These are phyloP conservation scores for Scelioninae gen. 1 DNA, from an alignment of 2,888 invertebrate genomes.

Conservation along the genomic window DNA sequence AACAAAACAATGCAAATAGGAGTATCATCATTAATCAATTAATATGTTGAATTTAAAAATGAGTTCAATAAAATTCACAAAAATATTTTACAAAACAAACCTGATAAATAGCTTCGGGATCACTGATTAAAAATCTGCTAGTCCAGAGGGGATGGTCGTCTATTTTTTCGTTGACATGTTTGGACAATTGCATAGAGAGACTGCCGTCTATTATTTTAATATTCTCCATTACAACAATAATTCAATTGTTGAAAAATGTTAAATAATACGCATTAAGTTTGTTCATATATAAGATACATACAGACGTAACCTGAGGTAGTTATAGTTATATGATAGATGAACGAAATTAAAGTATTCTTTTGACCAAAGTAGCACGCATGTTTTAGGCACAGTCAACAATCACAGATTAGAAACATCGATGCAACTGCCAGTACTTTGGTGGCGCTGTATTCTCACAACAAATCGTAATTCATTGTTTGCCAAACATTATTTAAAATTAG, in stretches of 20 bases:
- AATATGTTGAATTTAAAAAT: too few species aligned
- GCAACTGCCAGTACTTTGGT: too few species aligned
- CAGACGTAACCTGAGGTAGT: constrained; percentile 26
- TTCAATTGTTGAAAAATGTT: background rate
- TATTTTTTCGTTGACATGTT: constrained; percentile 89
- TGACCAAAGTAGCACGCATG: constrained; percentile 16
- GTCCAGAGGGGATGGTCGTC: constrained; percentile 95
- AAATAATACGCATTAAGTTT: constrained; percentile 18
- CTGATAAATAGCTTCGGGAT: constrained; percentile 90
- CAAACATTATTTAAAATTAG: too few species aligned
- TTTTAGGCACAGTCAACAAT: too few species aligned
- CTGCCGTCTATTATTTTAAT: constrained; percentile 87
- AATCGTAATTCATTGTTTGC: too few species aligned
- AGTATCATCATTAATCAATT: too few species aligned
- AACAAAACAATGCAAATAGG: too few species aligned
- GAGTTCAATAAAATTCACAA: too few species aligned
- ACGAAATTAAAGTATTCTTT: constrained; percentile 35
- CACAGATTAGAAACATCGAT: constrained; percentile 23
- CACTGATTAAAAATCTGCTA: constrained; percentile 90
- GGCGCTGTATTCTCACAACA: too few species aligned
- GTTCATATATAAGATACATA: constrained; percentile 14
- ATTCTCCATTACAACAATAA: constrained; percentile 40
- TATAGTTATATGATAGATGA: background rate
- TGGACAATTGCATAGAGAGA: constrained; percentile 91
- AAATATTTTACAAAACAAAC: constrained; percentile 81